Evolutionary conservation across 2,888 invertebrate species (phyloP).

Genomic region (Subacronicta megacephala): DNA sequence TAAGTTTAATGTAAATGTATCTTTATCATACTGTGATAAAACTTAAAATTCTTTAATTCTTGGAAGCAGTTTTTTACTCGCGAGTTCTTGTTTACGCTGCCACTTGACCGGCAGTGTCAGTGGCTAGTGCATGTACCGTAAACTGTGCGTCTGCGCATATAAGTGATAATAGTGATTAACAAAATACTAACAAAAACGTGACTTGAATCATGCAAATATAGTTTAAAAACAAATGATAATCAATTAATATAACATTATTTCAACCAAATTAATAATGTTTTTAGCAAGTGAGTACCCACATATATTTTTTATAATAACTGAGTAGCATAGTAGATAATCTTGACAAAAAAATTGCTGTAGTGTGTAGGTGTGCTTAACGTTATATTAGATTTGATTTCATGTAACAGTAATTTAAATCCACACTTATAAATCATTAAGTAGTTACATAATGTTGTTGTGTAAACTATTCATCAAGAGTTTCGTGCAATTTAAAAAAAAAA

Average conservation of each 20-base stretch:
- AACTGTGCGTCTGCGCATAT: conserved; percentile 24
- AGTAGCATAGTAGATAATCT: too few relatives aligned
- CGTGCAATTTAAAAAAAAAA: background rate
- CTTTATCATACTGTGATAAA: conserved; percentile 17
- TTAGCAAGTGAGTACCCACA: conserved; percentile 41
- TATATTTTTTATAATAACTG: too few relatives aligned
- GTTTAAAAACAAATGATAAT: conserved; percentile 8
- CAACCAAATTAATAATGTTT: conserved; percentile 30
- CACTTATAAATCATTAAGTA: too few relatives aligned
- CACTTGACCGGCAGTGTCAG: conserved; percentile 51
- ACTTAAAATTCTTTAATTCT: conserved; percentile 20
- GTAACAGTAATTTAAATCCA: background rate
- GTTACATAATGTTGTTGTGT: background rate
- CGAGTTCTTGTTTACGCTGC: conserved; percentile 60
- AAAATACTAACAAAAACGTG: conserved; percentile 24
- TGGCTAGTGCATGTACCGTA: conserved; percentile 42
- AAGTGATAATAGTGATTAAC: conserved; percentile 32
- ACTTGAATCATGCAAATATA: conserved; percentile 7
- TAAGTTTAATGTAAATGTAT: conserved; percentile 18
- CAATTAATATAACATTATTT: background rate
- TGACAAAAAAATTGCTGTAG: too few relatives aligned
- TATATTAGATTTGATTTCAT: background rate
- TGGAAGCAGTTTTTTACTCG: conserved; percentile 5
- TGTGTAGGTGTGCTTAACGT: too few relatives aligned
- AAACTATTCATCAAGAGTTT: background rate